Evolutionary conservation across 2,113 vertebrate genomes (phyloP), one percentile per base, ranked within the genome.

Genomic region (Hemibagrus wyckioides): DNA sequence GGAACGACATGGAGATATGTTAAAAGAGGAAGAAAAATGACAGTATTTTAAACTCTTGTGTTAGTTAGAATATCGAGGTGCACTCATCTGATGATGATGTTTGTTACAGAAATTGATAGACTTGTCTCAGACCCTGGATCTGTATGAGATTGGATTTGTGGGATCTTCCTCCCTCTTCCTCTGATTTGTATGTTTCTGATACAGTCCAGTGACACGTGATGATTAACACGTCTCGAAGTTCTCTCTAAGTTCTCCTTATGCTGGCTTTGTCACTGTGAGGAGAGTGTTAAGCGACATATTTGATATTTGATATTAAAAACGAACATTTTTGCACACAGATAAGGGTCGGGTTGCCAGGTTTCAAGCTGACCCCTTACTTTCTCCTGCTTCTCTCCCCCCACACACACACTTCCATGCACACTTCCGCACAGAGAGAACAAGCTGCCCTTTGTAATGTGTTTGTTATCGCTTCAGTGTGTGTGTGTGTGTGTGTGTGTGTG

Each of bases 381-480:
- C 10, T 5, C 10, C 7, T 54, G 30, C 59, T 54, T 13, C 73
- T 65, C 79, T 80, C 59, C 79, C 50, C 84, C 59, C 41, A 48
- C 33, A 85, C 54, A 25, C 48, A 75, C 7, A 69, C 65, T 8
- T 23, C 25, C 57, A 61, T n/a, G n/a, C 57, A 28, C 57, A 59
- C 61, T 1, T 8, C n/a, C n/a, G 17, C 61, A 65, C 28, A 36
- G 3, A 36, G 25, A 79, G 76, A 86, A 80, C 85, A 86, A 86
- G 56, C 76, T 69, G n/a, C 39, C 21, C 75, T 79, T 85, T 85
- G 84, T 79, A 65, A 17, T 3, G 75, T 30, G 25, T 59, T 65
- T 85, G 44, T 79, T 41, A 80, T 79, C 41, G 57, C 69, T 44
- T 28, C 21, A 84, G 44, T 48, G 44, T 67, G 63, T 30, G 63